phyloP scores from a whole-genome alignment of 1,140 invertebrate species.

The Popillia japonica region DNA sequence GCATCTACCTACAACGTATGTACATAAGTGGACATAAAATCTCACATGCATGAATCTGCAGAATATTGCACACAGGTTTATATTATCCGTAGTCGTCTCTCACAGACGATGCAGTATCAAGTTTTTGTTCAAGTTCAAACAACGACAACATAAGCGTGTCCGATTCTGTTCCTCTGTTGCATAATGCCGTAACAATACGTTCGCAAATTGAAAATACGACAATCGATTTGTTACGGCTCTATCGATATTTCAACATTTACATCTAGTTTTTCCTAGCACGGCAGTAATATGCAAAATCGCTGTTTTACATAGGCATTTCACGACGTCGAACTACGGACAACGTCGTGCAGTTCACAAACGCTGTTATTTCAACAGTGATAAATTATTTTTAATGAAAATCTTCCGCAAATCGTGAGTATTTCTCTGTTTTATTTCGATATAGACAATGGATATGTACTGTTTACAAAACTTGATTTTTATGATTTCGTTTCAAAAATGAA shows the following conservation, averaged over 20 bases:
- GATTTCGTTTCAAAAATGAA: not conserved
- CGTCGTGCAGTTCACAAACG: slow-evolving; percentile 8
- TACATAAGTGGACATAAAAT: no score
- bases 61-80: not conserved
- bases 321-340: slow-evolving; percentile 17
- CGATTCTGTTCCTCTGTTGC: slow-evolving; percentile 15
- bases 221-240: slow-evolving; percentile 31
- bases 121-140: slow-evolving; percentile 15
- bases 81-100: not conserved
- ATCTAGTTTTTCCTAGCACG: slow-evolving; percentile 2
- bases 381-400: slow-evolving; percentile 36
- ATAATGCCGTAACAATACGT: slow-evolving; percentile 21
- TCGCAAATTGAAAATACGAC: slow-evolving; percentile 31
- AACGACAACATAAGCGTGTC: slow-evolving; percentile 24
- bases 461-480: not conserved
- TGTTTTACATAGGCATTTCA: slow-evolving; percentile 38
- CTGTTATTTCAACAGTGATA: slow-evolving; percentile 29
- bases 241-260: slow-evolving; percentile 25
- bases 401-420: slow-evolving; percentile 2
- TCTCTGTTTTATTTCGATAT: not conserved
- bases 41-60: not conserved
- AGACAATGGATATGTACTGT: not conserved
- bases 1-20: no score
- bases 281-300: slow-evolving; percentile 33
- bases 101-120: not conserved